A percentile compares a stretch with the other conserved stretches of the same genome.
Evolutionary conservation across 2,888 invertebrate genomes (phyloP).

Genomic region (Ichneumoninae sp.): DNA sequence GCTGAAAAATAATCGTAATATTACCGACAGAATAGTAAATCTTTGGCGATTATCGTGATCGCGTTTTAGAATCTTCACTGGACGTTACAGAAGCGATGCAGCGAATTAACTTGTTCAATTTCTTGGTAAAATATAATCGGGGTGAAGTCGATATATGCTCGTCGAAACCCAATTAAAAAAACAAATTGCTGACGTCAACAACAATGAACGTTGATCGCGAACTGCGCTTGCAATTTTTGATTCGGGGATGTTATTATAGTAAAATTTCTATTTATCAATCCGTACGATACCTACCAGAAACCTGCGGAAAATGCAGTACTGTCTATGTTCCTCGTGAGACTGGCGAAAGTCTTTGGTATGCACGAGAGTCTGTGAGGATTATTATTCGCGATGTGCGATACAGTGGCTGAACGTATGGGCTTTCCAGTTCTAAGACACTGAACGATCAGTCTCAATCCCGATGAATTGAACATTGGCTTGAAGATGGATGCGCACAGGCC

Average conservation of each 20-base stretch:
- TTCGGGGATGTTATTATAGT: background rate
- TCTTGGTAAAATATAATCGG: background rate
- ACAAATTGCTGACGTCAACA: conserved; percentile 33
- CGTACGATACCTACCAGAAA: conserved; percentile 42
- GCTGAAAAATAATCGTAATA: conserved; percentile 44
- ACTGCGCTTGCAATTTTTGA: background rate
- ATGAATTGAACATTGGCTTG: conserved; percentile 53
- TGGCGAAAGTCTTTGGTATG: conserved; percentile 2
- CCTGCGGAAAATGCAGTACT: conserved; percentile 20
- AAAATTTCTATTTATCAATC: conserved; percentile 19
- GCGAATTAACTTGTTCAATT: background rate
- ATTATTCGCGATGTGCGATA: conserved; percentile 14
- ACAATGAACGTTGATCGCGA: conserved; percentile 30
- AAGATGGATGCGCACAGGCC: conserved; percentile 13
- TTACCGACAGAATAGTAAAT: background rate
- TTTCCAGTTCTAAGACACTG: conserved; percentile 17
- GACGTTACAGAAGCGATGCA: background rate
- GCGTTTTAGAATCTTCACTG: background rate
- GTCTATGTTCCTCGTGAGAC: conserved; percentile 7
- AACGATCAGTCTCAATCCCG: conserved; percentile 38
- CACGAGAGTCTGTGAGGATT: background rate
- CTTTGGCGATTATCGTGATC: background rate
- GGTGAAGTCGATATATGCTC: conserved; percentile 1
- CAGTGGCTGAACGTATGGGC: conserved; percentile 1
- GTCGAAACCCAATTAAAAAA: background rate